Base-by-base conservation (phyloP, 1,140 invertebrate species). In the Apis florea region DNA sequence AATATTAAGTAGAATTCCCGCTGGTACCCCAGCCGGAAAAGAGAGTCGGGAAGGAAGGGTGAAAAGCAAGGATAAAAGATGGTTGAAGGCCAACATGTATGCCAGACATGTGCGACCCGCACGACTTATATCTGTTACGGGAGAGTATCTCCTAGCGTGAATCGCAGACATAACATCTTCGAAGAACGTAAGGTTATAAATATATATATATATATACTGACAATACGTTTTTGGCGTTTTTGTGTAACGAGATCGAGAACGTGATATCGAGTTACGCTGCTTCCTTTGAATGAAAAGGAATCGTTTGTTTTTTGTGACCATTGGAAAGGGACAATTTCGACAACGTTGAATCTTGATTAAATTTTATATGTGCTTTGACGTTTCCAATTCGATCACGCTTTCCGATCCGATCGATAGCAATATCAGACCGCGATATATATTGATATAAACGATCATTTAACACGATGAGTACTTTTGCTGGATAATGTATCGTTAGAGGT, bases 1-100 rank as follows among this genome's bases (percentile, higher is more conserved):
- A 91, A 91, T 90, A 91, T 90, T 91, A 86, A 91, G 77, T 85
- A 85, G 87, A 89, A 53, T 59, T 83, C 58, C 79, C 56, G 54
- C 11, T 26, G 76, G 74, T 53, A 40, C 11, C 47, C 51, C n/a
- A 63, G 63, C 67, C 61, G 64, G 58, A 53, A 49, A 31, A 67
- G 67, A 68, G 56, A 24, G 24, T 26, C 47, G 49, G 58, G n/a
- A 31, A 67, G 40, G 13, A 31, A 61, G 51, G 56, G 49, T 31
- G 61, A 64, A 47, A 17, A 68, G 31, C 31, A 6, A 49, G 47
- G n/a, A 40, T 47, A 63, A 63, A 40, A n/a, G 24, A 24, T 61
- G 58, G n/a, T 70, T 67, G 77, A 8, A 54, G 40, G 72, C 68
- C 51, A 70, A 84, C 75, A 40, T 75, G 89, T 88, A 90, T 89